Evolutionary conservation across 2,797 vertebrate genomes (phyloP).

Genomic region (Melanogrammus aeglefinus): DNA sequence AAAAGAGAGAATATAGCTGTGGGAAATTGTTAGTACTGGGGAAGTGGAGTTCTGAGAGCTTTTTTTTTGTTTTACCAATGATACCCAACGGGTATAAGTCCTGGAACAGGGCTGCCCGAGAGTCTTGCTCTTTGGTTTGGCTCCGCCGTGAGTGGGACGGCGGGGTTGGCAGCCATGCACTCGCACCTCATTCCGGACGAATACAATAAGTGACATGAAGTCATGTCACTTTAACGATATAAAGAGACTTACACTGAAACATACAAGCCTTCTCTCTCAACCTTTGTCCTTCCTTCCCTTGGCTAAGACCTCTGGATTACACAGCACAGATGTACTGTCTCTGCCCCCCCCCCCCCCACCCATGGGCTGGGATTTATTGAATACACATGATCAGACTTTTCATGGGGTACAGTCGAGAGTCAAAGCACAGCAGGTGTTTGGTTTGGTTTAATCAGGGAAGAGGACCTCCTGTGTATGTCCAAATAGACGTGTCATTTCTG

Average conservation of each 20-base stretch:
- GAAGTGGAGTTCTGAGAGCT: constrained; percentile 5
- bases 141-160: constrained; percentile 30
- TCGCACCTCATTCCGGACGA: constrained; percentile 65
- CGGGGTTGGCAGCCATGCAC: constrained; percentile 56
- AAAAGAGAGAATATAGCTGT: constrained; percentile 43
- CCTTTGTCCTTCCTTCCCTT: constrained; percentile 23
- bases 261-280: constrained; percentile 34
- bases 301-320: constrained; percentile 25
- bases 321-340: constrained; percentile 23
- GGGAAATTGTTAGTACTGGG: constrained; percentile 14
- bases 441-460: constrained; percentile 23
- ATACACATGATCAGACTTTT: constrained; percentile 29
- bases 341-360: constrained; percentile 9
- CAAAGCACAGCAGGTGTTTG: constrained; percentile 41
- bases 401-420: constrained; percentile 22
- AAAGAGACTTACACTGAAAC: constrained; percentile 35
- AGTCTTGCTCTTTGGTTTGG: constrained; percentile 41
- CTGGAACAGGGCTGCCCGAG: constrained; percentile 36
- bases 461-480: constrained; percentile 9
- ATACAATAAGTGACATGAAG: constrained; percentile 60
- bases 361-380: constrained; percentile 32
- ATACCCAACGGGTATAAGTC: constrained; percentile 10
- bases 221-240: constrained; percentile 38
- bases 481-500: constrained; percentile 8
- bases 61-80: constrained; percentile 1